A percentile compares a stretch with the other conserved stretches of the same genome.
These are phyloP conservation scores for Oryzias dopingdopingensis DNA, from an alignment of 2,797 vertebrate species.

Conservation along the genomic window DNA sequence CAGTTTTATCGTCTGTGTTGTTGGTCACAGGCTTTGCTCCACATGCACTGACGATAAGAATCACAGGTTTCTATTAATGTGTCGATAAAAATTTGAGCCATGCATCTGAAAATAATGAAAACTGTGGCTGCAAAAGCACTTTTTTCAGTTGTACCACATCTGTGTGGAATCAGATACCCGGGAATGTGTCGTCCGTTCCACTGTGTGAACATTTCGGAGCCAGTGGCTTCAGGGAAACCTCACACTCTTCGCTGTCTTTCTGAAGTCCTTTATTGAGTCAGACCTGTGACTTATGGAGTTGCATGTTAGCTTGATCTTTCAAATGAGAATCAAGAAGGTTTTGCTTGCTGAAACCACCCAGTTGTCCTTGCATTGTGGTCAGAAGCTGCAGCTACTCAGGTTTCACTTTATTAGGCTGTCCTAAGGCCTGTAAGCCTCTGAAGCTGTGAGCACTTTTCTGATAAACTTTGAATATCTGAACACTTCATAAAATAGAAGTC, in stretches of 20 bases:
- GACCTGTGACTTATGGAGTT: conserved; percentile 26
- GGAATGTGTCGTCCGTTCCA: conserved; percentile 48
- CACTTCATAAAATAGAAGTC: not conserved
- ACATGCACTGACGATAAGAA: no score
- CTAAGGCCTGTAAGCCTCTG: not conserved
- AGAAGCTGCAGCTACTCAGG: conserved; percentile 29
- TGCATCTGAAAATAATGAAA: conserved; percentile 2
- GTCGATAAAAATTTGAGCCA: not conserved
- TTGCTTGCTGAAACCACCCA: conserved; percentile 15
- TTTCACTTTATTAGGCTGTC: not conserved
- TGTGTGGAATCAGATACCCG: conserved; percentile 19
- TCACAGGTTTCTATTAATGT: not conserved
- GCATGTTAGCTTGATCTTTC: conserved; percentile 46
- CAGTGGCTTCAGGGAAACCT: conserved; percentile 39
- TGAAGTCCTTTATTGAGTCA: conserved; percentile 28
- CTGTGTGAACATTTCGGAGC: conserved; percentile 17
- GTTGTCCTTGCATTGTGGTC: conserved; percentile 37
- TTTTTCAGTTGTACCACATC: conserved; percentile 18
- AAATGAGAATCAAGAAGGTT: conserved; percentile 49
- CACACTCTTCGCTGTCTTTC: conserved; percentile 40
- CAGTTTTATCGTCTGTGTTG: no score
- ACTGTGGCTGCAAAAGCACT: conserved; percentile 2
- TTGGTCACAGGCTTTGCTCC: no score
- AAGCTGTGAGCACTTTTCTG: not conserved
- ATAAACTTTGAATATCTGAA: conserved; percentile 1